Conservation (phyloP, 2,888 invertebrate species). For the Tortrix viridana region DNA sequence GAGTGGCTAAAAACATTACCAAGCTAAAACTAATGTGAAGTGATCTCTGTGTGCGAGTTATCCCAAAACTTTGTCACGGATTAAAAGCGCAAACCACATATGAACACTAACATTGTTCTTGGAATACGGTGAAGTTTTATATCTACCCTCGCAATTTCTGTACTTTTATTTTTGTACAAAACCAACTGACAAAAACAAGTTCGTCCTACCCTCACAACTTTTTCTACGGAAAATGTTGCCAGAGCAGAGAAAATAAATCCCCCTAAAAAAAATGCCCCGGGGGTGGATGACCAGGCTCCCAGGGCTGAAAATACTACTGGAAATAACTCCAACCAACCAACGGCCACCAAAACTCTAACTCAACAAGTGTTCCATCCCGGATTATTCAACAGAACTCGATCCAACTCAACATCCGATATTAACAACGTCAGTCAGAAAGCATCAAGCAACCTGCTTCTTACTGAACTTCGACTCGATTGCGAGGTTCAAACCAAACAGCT, state of each 20-base stretch:
- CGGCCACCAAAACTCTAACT: background rate
- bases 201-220: background rate
- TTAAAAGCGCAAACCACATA: background rate
- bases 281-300: background rate
- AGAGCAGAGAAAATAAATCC: background rate
- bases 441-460: too few relatives aligned
- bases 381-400: too few relatives aligned
- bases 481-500: too few relatives aligned
- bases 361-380: slow-evolving; percentile 5
- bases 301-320: background rate
- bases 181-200: background rate
- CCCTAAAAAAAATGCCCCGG: background rate
- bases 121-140: background rate
- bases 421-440: too few relatives aligned
- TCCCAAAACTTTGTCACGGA: background rate
- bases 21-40: background rate
- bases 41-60: background rate
- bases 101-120: background rate
- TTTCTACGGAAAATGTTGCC: background rate
- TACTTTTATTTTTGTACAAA: background rate
- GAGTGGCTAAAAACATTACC: background rate
- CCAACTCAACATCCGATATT: too few relatives aligned
- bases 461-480: too few relatives aligned
- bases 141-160: background rate
- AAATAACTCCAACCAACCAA: background rate